Base-by-base conservation (phyloP, 2,888 invertebrate species). In the Sinohyriopsis cumingii region DNA sequence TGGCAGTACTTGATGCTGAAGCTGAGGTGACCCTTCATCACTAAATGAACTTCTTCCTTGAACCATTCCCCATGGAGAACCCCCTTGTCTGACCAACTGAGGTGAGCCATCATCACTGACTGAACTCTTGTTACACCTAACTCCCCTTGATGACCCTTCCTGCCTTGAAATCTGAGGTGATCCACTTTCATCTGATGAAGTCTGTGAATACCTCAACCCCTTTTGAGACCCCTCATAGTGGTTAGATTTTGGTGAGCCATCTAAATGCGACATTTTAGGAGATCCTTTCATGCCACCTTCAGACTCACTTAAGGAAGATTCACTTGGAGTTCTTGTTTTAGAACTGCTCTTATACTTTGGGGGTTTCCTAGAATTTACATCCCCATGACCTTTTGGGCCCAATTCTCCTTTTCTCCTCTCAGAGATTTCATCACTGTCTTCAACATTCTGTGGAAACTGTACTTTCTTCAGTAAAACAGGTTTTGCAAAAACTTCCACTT, bases 261-360 rank as follows among this genome's bases (percentile, higher is more conserved):
- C 77, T 59, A 72, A 59, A 33, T 69, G 67, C 20, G 24, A 60
- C 22, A 61, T 45, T 64, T 76, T 69, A 53, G 67, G 73, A 22
- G 73, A 65, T 22, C 71, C 63, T 63, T 75, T 77, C 4, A 69
- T 61, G 15, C 59, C 67, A 54, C 73, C 69, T 67, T 82, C 82
- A 33, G 79, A 77, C 64, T 85, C 86, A 56, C 82, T 81, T 15
- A 84, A 71, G 33, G 84, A 84, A n/a, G 86, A 85, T 65, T 87
- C 84, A 69, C 86, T 84, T 24, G 82, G 77, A 33, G 85, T 83
- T 18, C 84, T 74, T 18, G 77, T 74, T 59, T 79, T 76, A 54
- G 82, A 77, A 59, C 68, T 79, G 67, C 82, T 80, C 56, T 82
- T 72, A 69, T 83, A 78, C 45, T 79, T 73, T 3, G 85, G 85